Percentiles rank a stretch among this genome's conserved stretches.
These are phyloP conservation scores for Lagocephalus sceleratus DNA, from an alignment of 2,797 vertebrate genomes.

Conservation along the genomic window DNA sequence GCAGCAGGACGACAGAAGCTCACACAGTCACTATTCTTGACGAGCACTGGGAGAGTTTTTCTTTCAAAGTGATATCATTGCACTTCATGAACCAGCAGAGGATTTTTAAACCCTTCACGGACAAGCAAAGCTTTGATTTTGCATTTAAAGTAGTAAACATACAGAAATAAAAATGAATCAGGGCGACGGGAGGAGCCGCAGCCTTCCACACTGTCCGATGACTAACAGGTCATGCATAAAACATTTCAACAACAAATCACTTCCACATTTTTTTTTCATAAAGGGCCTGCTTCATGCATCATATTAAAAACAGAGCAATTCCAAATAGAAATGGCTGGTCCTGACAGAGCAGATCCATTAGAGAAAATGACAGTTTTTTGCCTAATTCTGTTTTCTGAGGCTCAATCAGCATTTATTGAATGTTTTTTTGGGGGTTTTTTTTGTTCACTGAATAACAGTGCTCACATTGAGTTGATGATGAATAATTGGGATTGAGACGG, in stretches of 20 bases:
- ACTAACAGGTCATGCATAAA: conserved; percentile 23
- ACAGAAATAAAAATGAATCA: conserved; percentile 8
- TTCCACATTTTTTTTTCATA: conserved; percentile 3
- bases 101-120: neutral
- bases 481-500: neutral
- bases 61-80: neutral
- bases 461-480: neutral
- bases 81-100: neutral
- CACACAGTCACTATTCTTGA: conserved; percentile 23
- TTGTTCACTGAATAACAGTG: neutral
- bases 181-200: conserved; percentile 19
- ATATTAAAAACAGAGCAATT: conserved; percentile 20
- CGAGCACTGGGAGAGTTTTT: conserved; percentile 7
- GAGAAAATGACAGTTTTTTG: conserved; percentile 7
- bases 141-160: conserved; percentile 5
- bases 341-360: conserved; percentile 21
- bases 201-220: conserved; percentile 10
- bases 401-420: neutral
- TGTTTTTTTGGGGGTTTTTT: too few relatives aligned
- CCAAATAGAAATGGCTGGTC: conserved; percentile 19
- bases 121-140: conserved; percentile 2
- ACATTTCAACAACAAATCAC: conserved; percentile 31
- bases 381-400: neutral
- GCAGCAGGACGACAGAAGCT: conserved; percentile 11
- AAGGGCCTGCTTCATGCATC: conserved; percentile 18